Evolutionary conservation across 2,888 invertebrate species (phyloP).

Genomic region (Gryllus longicercus): DNA sequence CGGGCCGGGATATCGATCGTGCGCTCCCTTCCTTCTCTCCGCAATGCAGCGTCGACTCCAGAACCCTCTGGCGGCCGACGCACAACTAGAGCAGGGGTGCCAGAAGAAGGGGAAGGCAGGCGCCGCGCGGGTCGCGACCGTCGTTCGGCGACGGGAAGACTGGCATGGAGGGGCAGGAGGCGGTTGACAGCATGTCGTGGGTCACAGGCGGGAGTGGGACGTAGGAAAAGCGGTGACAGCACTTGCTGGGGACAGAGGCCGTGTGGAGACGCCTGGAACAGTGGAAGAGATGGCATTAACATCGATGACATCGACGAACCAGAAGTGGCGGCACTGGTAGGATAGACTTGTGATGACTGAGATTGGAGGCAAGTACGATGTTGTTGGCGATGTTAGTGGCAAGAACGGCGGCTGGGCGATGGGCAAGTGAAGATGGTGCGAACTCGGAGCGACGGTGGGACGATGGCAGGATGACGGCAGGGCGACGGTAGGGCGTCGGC

Average conservation of each 20-base stretch:
- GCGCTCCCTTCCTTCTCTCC: slow-evolving; percentile 17
- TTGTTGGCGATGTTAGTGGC: not conserved
- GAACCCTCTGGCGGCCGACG: slow-evolving; percentile 17
- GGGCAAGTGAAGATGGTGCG: not conserved
- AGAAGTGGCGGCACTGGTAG: no score
- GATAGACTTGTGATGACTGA: no score
- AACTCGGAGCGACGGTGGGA: not conserved
- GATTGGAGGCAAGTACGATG: no score
- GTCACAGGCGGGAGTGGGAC: no score
- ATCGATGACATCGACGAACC: no score
- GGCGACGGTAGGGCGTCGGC: not conserved
- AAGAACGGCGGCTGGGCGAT: not conserved
- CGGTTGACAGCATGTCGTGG: not conserved
- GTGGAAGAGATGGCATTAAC: no score
- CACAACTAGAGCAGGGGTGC: slow-evolving; percentile 10
- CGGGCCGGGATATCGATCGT: slow-evolving; percentile 3
- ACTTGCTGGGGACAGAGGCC: no score
- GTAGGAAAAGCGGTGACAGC: no score
- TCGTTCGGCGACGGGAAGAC: not conserved
- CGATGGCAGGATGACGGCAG: not conserved
- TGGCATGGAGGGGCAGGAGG: not conserved
- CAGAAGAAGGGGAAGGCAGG: slow-evolving; percentile 18
- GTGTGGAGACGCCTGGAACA: no score
- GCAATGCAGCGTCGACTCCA: slow-evolving; percentile 17
- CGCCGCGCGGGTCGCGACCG: slow-evolving; percentile 19